These are phyloP conservation scores for Oxyteleia sp. DNA, from an alignment of 2,888 invertebrate species.

Conservation along the genomic window DNA sequence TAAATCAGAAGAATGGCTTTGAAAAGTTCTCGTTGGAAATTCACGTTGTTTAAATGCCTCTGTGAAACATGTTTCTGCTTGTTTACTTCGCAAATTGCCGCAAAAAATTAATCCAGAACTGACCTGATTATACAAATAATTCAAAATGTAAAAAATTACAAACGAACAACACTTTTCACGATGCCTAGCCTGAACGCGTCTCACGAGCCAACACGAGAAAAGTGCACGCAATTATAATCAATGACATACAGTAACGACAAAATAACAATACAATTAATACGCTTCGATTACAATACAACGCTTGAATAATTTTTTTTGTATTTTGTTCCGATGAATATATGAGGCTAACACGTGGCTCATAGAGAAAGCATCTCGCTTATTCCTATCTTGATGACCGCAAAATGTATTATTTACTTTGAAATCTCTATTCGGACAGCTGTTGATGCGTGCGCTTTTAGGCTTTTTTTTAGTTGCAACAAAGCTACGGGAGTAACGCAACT, in stretches of 20 bases:
- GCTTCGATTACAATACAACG: constrained; percentile 59
- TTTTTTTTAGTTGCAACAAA: constrained; percentile 71
- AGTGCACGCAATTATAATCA: constrained; percentile 70
- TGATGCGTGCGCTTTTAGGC: constrained; percentile 74
- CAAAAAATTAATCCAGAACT: not conserved
- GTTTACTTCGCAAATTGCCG: constrained; percentile 14
- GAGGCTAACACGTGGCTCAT: constrained; percentile 59
- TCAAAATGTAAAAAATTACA: not conserved
- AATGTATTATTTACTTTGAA: constrained; percentile 60
- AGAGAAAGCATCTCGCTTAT: constrained; percentile 69
- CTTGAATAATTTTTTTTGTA: constrained; percentile 39
- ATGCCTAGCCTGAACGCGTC: constrained; percentile 45
- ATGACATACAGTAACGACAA: constrained; percentile 46
- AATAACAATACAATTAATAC: constrained; percentile 59
- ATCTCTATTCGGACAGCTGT: constrained; percentile 66
- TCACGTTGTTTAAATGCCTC: not conserved
- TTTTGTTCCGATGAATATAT: constrained; percentile 37
- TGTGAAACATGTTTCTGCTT: constrained; percentile 17
- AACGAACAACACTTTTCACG: constrained; percentile 56
- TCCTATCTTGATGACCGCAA: constrained; percentile 69
- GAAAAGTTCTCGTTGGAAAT: too few species aligned
- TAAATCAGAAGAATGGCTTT: too few species aligned
- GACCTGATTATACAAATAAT: constrained; percentile 1
- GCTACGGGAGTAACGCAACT: constrained; percentile 68
- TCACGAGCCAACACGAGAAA: constrained; percentile 62